Evolutionary conservation across 2,113 vertebrate genomes (phyloP).

Genomic region (Myiopsitta monachus): DNA sequence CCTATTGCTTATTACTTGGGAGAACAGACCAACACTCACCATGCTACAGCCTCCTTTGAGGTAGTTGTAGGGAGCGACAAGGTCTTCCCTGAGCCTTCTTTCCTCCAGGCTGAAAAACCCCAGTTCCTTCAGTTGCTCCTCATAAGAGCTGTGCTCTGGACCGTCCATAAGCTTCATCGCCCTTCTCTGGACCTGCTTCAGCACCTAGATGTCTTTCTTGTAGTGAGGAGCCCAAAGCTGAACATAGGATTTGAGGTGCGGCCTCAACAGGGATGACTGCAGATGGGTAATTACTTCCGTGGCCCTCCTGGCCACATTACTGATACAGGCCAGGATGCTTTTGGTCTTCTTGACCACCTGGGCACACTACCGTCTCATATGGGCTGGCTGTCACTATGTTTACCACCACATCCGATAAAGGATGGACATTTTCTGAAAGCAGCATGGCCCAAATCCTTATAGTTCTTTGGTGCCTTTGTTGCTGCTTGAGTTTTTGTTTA

Average conservation of each 20-base stretch:
- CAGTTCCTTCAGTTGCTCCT: rapidly evolving
- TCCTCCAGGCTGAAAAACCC: not conserved
- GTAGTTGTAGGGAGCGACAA: not conserved
- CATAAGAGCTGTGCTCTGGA: no score
- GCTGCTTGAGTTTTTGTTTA: not conserved
- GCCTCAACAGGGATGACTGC: rapidly evolving
- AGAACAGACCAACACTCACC: not conserved
- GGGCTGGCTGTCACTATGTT: not conserved
- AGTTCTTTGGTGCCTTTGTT: not conserved
- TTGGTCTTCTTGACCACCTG: not conserved
- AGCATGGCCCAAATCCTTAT: not conserved
- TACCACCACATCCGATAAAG: not conserved
- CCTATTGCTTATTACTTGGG: not conserved
- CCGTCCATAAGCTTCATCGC: rapidly evolving
- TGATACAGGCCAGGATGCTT: not conserved
- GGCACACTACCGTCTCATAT: not conserved
- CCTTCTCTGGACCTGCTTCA: rapidly evolving
- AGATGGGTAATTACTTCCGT: rapidly evolving
- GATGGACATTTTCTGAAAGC: not conserved
- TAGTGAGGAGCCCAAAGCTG: not conserved
- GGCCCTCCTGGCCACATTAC: not conserved
- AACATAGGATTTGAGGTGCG: rapidly evolving
- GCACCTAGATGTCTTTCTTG: rapidly evolving
- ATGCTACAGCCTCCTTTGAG: not conserved
- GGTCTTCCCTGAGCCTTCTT: not conserved